phyloP scores from a whole-genome alignment of 2,113 vertebrate genomes.

The Microcebus jonahi region DNA sequence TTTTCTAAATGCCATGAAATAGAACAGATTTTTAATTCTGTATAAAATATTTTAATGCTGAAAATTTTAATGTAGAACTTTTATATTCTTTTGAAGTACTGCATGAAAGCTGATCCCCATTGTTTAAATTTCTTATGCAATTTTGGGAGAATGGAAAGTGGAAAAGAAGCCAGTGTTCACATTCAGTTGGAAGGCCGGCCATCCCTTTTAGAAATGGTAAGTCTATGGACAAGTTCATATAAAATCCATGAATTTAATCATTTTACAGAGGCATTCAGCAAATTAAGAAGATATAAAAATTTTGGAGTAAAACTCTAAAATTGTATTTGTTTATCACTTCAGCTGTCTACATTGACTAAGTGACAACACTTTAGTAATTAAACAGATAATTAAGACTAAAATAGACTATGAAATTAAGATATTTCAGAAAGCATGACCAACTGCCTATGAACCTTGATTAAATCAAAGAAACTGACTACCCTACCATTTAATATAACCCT shows the following conservation, averaged over 20 bases:
- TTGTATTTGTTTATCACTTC: background rate
- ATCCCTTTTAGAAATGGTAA: slow-evolving; percentile 88
- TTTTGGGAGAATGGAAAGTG: slow-evolving; percentile 92
- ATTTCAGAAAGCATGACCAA: background rate
- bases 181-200: slow-evolving; percentile 91
- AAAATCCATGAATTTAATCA: background rate
- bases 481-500: background rate
- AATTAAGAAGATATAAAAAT: background rate
- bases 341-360: background rate
- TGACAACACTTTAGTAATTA: background rate
- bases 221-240: background rate
- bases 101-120: slow-evolving; percentile 86
- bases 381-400: background rate
- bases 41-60: background rate
- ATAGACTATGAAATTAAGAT: background rate
- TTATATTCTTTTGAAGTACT: slow-evolving; percentile 87
- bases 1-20: background rate
- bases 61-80: slow-evolving; percentile 31
- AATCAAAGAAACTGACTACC: background rate
- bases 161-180: slow-evolving; percentile 89
- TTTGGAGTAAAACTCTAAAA: background rate
- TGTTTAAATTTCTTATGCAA: slow-evolving; percentile 91
- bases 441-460: background rate
- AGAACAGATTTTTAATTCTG: slow-evolving; percentile 10
- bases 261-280: background rate